Base-by-base conservation (phyloP, 2,113 vertebrate species). In the Cyanoderma ruficeps region DNA sequence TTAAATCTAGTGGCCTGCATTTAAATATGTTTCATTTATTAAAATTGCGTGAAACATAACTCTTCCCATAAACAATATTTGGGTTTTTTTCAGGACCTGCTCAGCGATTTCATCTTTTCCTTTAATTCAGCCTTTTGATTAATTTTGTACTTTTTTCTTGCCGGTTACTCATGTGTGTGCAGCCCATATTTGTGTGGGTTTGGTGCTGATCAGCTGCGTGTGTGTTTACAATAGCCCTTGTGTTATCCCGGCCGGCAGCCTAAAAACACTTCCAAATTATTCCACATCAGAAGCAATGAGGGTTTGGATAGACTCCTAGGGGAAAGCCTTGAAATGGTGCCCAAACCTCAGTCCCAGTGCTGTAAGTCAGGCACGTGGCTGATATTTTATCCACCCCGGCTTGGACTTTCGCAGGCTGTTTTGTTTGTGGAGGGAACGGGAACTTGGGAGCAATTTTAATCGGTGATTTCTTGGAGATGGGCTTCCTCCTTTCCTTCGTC, bases 291-390 rank as follows among this genome's bases (percentile, higher is more conserved):
- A 95, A 79, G 37, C 87, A 76, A 44, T 69, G 71, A 92, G 94
- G 89, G 94, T 78, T 93, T 90, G 81, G 97, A 89, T 72, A 65
- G 65, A 90, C 93, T 96, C 97, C 90, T 69, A 53, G 25, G 97
- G 97, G 96, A 94, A 70, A 57, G 61, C 68, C 91, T 97, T 97
- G 97, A 97, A 81, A 63, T 80, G 42, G 53, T 97, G 97, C 96
- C 97, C 97, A 97, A 96, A 96, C 97, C 95, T n/a, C 97, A 98
- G 78, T 92, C 97, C 91, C 93, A 87, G 87, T 7, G 93, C 94
- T 94, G 89, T 69, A 71, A 78, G 83, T 56, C 68, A 97, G 97
- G 95, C 97, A 79, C 94, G 95, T 95, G 97, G 97, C 96, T 95
- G 88, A 95, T 88, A 57, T 60, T 94, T 86, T 55, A 83, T 95